Conservation (phyloP, 2,797 vertebrate species). For the Sebastes baramenuke region DNA sequence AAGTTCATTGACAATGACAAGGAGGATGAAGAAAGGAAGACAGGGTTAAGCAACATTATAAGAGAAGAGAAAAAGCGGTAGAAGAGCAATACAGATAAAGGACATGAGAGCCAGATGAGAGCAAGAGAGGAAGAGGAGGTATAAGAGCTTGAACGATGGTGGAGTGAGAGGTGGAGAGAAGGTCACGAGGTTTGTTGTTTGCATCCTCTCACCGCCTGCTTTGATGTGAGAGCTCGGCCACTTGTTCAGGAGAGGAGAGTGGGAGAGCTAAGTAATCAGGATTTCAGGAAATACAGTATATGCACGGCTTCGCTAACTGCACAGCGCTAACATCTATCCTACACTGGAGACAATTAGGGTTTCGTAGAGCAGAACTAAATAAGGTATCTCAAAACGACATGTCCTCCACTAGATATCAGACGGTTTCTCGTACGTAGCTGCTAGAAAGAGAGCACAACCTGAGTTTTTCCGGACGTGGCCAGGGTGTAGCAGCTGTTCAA, state of each 20-base stretch:
- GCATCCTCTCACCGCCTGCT: constrained; percentile 49
- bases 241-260: constrained; percentile 37
- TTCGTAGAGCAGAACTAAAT: background rate
- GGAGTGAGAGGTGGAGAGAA: constrained; percentile 51
- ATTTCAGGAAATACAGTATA: constrained; percentile 32
- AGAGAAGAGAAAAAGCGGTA: constrained; percentile 10
- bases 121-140: constrained; percentile 7
- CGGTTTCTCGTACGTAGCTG: background rate
- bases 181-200: constrained; percentile 65
- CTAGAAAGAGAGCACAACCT: constrained; percentile 3
- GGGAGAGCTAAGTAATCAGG: constrained; percentile 29
- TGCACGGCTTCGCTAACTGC: constrained; percentile 2
- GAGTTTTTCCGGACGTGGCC: constrained; percentile 16
- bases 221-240: constrained; percentile 50
- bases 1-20: constrained; percentile 16
- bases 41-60: constrained; percentile 28
- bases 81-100: background rate
- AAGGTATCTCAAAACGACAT: background rate
- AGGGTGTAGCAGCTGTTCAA: constrained; percentile 46
- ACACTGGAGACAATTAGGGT: background rate
- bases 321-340: background rate
- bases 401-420: background rate
- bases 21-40: constrained; percentile 10
- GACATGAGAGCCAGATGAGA: constrained; percentile 35
- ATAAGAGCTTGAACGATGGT: constrained; percentile 36